Conservation (phyloP, 2,797 vertebrate genomes). For the Lycodopsis pacificus region DNA sequence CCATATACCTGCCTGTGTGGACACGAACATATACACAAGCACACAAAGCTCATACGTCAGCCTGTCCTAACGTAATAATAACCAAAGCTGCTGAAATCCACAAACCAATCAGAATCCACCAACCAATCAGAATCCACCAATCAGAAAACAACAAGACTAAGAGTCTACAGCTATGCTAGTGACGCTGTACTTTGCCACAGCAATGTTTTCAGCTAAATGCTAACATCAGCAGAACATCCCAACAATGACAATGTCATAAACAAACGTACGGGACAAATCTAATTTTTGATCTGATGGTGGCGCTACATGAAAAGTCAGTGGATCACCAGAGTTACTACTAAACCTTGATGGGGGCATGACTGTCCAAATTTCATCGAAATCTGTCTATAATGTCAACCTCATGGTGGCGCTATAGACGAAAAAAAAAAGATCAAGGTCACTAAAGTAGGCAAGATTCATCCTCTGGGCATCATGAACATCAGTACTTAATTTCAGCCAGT, state of each 20-base stretch:
- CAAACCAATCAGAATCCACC: too few relatives aligned
- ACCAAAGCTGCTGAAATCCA: not conserved
- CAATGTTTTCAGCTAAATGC: not conserved
- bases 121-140: too few relatives aligned
- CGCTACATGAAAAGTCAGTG: too few relatives aligned
- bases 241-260: not conserved
- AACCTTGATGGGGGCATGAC: not conserved
- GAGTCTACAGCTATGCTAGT: not conserved
- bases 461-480: not conserved
- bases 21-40: not conserved
- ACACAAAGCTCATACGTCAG: not conserved
- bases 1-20: not conserved
- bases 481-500: not conserved
- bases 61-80: not conserved
- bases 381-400: not conserved
- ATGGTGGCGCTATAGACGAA: not conserved
- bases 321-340: not conserved
- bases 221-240: not conserved
- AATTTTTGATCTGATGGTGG: too few relatives aligned
- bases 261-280: not conserved
- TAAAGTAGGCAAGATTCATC: not conserved
- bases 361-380: not conserved
- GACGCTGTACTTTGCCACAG: not conserved
- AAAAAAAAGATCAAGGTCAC: not conserved
- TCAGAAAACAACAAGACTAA: not conserved